Percentiles rank a stretch among this genome's conserved stretches.
phyloP scores from a whole-genome alignment of 2,797 vertebrate genomes.

The Rhinella marina region DNA sequence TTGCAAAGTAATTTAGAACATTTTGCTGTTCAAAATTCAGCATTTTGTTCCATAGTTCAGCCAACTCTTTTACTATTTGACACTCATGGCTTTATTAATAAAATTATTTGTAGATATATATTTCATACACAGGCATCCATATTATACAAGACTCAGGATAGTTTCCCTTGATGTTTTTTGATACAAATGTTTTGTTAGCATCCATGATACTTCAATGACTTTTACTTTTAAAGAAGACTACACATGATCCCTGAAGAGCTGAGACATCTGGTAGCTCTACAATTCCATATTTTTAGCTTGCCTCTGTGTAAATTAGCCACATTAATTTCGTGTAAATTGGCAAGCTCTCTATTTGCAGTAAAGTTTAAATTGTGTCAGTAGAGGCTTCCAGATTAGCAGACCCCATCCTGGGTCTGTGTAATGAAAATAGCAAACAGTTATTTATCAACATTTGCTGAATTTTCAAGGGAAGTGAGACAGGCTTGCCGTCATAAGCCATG shows the following conservation, averaged over 20 bases:
- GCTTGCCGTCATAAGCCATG: constrained; percentile 23
- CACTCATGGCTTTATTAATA: background rate
- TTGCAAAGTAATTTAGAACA: background rate
- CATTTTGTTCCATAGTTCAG: no score
- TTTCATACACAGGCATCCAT: background rate
- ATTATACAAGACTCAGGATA: background rate
- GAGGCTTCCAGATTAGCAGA: constrained; percentile 48
- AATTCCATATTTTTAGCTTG: constrained; percentile 42
- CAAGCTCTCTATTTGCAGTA: constrained; percentile 44
- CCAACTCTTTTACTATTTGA: background rate
- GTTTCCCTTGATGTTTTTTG: background rate
- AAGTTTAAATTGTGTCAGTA: constrained; percentile 46
- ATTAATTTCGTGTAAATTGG: constrained; percentile 52
- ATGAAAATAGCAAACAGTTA: constrained; percentile 52
- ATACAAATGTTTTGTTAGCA: background rate
- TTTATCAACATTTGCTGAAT: constrained; percentile 48
- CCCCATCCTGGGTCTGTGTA: constrained; percentile 50
- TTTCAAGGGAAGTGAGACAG: constrained; percentile 9
- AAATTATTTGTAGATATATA: background rate
- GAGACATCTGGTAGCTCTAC: constrained; percentile 41
- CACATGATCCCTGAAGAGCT: background rate
- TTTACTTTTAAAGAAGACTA: constrained; percentile 16
- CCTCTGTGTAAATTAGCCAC: constrained; percentile 43
- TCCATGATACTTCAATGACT: background rate
- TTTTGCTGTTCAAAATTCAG: background rate